Conservation (phyloP, 2,797 vertebrate genomes). For the Galago senegalensis region DNA sequence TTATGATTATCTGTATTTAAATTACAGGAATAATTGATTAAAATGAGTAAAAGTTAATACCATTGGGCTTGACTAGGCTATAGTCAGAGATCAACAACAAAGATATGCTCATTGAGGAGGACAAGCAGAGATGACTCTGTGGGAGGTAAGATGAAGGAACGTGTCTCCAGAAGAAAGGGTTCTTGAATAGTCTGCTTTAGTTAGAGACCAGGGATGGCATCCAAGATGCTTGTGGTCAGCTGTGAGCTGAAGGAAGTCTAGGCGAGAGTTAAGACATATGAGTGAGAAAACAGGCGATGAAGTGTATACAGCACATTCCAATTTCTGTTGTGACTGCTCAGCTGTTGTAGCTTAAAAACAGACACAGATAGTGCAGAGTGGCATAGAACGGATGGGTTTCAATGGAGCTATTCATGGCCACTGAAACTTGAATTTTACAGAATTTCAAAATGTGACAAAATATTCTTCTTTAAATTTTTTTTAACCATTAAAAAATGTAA, state of each 20-base stretch:
- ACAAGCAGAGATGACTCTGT: not conserved
- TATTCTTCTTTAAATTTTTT: not conserved
- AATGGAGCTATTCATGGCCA: not conserved
- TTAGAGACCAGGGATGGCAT: not conserved
- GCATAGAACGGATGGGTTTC: not conserved
- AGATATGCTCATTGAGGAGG: not conserved
- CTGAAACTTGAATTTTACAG: not conserved
- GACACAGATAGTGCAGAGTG: not conserved
- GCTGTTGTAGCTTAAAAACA: not conserved
- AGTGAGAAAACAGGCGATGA: not conserved
- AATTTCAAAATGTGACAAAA: not conserved
- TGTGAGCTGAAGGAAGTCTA: rapidly evolving
- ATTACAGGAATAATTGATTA: not conserved
- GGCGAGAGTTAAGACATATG: not conserved
- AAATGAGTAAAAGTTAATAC: not conserved
- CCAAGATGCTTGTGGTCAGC: not conserved
- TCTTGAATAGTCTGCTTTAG: not conserved
- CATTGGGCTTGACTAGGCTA: not conserved
- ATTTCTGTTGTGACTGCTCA: not conserved
- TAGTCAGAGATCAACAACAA: not conserved
- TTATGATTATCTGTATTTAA: not conserved
- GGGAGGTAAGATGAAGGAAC: not conserved
- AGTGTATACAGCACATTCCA: not conserved
- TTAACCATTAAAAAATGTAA: not conserved
- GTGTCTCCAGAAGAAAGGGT: not conserved